Evolutionary conservation across 2,888 invertebrate genomes (phyloP), one percentile per base, ranked within the genome.

Genomic region (Mimumesa dahlbomi): DNA sequence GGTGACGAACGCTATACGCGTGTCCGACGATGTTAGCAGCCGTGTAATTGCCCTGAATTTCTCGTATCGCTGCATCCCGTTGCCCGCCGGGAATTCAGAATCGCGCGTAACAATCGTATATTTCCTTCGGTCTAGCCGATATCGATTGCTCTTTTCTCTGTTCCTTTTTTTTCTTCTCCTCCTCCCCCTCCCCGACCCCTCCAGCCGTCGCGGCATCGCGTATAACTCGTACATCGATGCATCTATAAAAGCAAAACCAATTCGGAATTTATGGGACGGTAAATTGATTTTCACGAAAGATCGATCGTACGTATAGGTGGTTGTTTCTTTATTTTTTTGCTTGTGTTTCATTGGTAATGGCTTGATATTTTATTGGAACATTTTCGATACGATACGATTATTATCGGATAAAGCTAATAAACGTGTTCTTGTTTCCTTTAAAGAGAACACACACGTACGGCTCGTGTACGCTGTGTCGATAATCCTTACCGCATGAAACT

Each of bases 41-140:
- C 68, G 25, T 61, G 53, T 75, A 73, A 76, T 76, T 57, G 56
- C 45, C 4, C 36, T 19, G 75, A 58, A 45, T 53, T 54, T 49
- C 59, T 46, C 36, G 38, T 46, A 53, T 67, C 54, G 66, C 53
- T 62, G 61, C 45, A 25, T 36, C 42, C 19, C 7, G 11, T 18
- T 48, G 31, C 34, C 11, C 18, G 40, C 19, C n/a, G 42, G 21
- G 52, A 61, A 73, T 52, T 66, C 25, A 16, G 40, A 19, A 52
- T 40, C 9, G n/a, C n/a, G n/a, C 25, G 7, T 18, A 22, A 25
- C 16, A 5, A 29, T 11, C 21, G 0, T 21, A 21, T 34, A 18
- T 22, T 22, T 22, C 25, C 11, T 25, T 13, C 2, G 21, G 16
- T 16, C 4, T 34, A 14, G 2, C 16, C 16, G 16, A 16, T 16